Conservation (phyloP, 2,113 vertebrate genomes). For the Ptychochromis oligacanthus region DNA sequence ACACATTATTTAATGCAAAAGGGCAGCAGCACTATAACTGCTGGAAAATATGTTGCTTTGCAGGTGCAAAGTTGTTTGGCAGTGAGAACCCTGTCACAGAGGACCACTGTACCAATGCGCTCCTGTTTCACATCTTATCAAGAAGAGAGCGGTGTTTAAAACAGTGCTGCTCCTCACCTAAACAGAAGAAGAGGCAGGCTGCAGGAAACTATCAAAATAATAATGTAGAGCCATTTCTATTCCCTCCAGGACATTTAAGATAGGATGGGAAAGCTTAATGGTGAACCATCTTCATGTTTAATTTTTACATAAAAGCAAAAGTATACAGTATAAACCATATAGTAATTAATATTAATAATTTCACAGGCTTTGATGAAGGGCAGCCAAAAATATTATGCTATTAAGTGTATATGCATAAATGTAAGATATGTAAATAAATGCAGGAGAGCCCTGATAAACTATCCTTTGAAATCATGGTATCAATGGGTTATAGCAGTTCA, state of each 20-base stretch:
- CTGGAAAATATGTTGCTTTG: constrained; percentile 19
- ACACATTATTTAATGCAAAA: background rate
- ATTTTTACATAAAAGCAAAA: background rate
- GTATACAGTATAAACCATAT: background rate
- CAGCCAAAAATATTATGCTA: background rate
- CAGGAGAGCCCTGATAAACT: background rate
- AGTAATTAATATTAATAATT: constrained; percentile 1
- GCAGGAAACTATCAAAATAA: background rate
- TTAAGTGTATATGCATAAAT: background rate
- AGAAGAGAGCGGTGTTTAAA: background rate
- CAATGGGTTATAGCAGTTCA: constrained; percentile 8
- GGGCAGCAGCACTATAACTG: background rate
- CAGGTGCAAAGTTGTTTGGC: constrained; percentile 9
- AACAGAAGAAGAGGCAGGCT: background rate
- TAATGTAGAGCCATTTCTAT: background rate
- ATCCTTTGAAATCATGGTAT: constrained; percentile 5
- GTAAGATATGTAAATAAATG: background rate
- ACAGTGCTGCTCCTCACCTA: background rate
- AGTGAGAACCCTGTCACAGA: background rate
- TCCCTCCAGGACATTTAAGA: background rate
- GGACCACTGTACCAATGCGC: background rate
- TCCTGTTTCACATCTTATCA: constrained; percentile 21
- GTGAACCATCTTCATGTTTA: background rate
- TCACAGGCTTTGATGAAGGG: background rate
- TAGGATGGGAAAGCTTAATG: background rate